A percentile compares a stretch with the other conserved stretches of the same genome.
Evolutionary conservation across 2,888 invertebrate genomes (phyloP).

Genomic region (Oligia strigilis): DNA sequence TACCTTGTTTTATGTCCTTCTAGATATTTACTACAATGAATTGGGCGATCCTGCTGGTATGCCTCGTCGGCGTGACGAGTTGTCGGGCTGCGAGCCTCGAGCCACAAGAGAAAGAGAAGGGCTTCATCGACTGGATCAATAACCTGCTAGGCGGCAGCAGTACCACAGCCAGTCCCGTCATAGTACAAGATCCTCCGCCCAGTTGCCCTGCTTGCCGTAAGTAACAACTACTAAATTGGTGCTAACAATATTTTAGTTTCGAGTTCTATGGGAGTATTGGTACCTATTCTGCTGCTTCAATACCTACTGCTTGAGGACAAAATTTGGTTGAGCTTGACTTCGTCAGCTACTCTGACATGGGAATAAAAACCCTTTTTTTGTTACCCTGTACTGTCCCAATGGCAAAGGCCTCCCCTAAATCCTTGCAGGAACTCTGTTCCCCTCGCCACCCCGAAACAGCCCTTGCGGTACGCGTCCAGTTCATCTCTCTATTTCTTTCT

Average conservation of each 20-base stretch:
- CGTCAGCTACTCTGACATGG: not conserved
- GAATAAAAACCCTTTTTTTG: not conserved
- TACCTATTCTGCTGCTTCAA: not conserved
- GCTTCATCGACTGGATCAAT: conserved; percentile 86
- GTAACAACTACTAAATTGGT: conserved; percentile 65
- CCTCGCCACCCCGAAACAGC: not conserved
- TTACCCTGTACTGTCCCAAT: not conserved
- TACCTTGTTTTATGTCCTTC: conserved; percentile 2
- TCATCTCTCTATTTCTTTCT: not conserved
- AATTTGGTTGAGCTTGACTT: not conserved
- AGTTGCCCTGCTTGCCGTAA: conserved; percentile 90
- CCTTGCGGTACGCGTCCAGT: not conserved
- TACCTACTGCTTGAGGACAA: not conserved
- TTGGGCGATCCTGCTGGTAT: conserved; percentile 72
- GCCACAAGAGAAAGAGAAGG: conserved; percentile 74
- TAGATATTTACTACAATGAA: conserved; percentile 72
- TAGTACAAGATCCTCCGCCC: conserved; percentile 76
- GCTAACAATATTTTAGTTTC: not conserved
- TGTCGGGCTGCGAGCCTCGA: conserved; percentile 68
- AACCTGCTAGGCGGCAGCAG: conserved; percentile 77
- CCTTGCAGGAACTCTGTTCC: not conserved
- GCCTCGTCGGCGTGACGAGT: conserved; percentile 69
- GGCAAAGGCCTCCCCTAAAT: no score
- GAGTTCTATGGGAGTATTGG: not conserved
- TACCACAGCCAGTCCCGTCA: conserved; percentile 73